These are phyloP conservation scores for Ditylenchus weischeri DNA, from an alignment of 2,888 invertebrate species.

Conservation along the genomic window DNA sequence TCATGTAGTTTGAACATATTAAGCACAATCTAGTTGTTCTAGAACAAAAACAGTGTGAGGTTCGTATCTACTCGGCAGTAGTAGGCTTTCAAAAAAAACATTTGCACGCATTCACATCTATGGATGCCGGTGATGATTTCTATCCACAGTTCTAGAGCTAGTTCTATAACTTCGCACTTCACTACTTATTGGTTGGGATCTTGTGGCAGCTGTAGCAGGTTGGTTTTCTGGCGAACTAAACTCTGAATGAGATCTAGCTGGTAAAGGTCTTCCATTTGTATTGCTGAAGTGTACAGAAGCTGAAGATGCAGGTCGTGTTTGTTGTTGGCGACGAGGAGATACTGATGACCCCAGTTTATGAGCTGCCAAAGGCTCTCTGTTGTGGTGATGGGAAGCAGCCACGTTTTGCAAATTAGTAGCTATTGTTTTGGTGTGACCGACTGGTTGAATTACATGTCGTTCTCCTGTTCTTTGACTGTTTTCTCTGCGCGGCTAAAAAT, in stretches of 20 bases:
- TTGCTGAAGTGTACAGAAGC: slow-evolving; percentile 7
- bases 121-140: neutral
- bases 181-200: slow-evolving; percentile 1
- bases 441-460: neutral
- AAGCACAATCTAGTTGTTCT: too few species aligned
- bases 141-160: neutral
- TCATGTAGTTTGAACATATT: too few species aligned
- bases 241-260: neutral
- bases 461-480: neutral
- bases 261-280: neutral
- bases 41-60: too few species aligned
- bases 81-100: too few species aligned
- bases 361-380: slow-evolving; percentile 16
- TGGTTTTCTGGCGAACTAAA: neutral
- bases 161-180: neutral
- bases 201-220: neutral
- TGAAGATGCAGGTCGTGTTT: neutral
- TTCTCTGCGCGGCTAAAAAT: neutral
- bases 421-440: slow-evolving; percentile 2
- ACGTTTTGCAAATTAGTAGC: slow-evolving; percentile 20
- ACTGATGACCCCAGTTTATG: neutral
- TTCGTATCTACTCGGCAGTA: too few species aligned
- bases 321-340: neutral
- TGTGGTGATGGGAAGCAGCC: slow-evolving; percentile 16
- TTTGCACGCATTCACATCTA: too few species aligned